Evolutionary conservation across 2,797 vertebrate genomes (phyloP), one percentile per base, ranked within the genome.

Genomic region (Lophius americanus): DNA sequence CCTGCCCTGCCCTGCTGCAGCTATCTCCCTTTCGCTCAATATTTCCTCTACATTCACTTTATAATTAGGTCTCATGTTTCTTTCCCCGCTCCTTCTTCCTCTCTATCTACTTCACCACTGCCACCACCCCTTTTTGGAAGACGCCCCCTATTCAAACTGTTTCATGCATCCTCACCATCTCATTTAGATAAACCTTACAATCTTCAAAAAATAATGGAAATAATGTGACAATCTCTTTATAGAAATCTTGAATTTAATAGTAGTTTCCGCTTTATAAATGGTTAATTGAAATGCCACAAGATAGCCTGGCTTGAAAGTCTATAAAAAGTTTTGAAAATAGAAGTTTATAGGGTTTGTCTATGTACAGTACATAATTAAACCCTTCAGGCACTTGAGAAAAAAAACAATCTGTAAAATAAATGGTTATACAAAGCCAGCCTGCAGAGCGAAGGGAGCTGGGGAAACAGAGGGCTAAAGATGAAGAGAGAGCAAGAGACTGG

Each of bases 291-390:
- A 96, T 93, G 95, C 95, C 94, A 93, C 94, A 95, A 95, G 96
- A 94, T 93, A 94, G 95, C 94, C 87, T 92, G 82, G 93, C 89
- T 93, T 84, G 92, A 95, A 96, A 95, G 95, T 96, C 96, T 96
- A 97, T 97, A 97, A 98, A 98, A 92, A 93, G 86, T 89, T 79
- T 96, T 94, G 93, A 95, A 96, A 98, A 98, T 96, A 96, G 96
- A 95, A 87, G 95, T 97, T 98, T 98, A 98, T 96, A 95, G 94
- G 92, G 93, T 94, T 95, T 95, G 95, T 97, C 95, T 96, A 95
- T 96, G 95, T 94, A 95, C 94, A 95, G 95, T 94, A 95, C 94
- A 95, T 98, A 97, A 98, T 98, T 97, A 98, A 97, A 97, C 95
- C 97, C 96, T 97, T 94, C 93, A 96, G 95, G 95, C 95, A 90